Evolutionary conservation across 1,140 invertebrate genomes (phyloP), one percentile per base, ranked within the genome.

Genomic region (Caenorhabditis latens): DNA sequence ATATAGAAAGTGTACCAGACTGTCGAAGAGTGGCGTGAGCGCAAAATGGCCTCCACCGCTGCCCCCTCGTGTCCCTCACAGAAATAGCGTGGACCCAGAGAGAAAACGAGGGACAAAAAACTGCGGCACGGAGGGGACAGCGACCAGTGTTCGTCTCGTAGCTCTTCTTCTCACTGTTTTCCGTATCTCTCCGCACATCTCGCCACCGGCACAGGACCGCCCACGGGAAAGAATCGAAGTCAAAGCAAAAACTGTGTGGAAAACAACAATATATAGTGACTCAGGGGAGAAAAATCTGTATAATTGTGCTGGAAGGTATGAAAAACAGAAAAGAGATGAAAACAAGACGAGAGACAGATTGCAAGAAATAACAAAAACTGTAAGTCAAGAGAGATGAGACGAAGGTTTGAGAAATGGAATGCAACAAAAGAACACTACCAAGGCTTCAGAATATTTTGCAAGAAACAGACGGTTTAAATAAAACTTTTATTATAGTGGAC

Each of bases 81-180:
- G 71, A 79, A 79, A 71, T 71, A 71, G 65, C n/a, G 19, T 71
- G 42, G 65, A 50, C 46, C 71, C 40, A 79, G 71, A 79, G 71
- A 79, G n/a, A 50, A 50, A 71, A 24, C 43, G 65, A 71, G 40
- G 65, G 71, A 79, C 46, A n/a, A 50, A 50, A 43, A 43, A 43
- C 65, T 40, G 40, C 42, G 65, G 4, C 9, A 11, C 50, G 11
- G 11, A 11, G 9, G 67, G 65, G 40, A 19, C 71, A n/a, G 71
- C 71, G 71, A 14, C 71, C 43, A 48, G 71, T 50, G 71, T 79
- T 79, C 71, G 21, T 11, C 46, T 24, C 40, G 14, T 53, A 19
- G 65, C 71, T 79, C 61, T n/a, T 58, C 61, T n/a, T 58, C 67
- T 48, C 67, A 16, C 43, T 50, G 46, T 79, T 79, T 21, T 79